Evolutionary conservation across 2,113 vertebrate genomes (phyloP), one percentile per base, ranked within the genome.

Genomic region (Pituophis catenifer): DNA sequence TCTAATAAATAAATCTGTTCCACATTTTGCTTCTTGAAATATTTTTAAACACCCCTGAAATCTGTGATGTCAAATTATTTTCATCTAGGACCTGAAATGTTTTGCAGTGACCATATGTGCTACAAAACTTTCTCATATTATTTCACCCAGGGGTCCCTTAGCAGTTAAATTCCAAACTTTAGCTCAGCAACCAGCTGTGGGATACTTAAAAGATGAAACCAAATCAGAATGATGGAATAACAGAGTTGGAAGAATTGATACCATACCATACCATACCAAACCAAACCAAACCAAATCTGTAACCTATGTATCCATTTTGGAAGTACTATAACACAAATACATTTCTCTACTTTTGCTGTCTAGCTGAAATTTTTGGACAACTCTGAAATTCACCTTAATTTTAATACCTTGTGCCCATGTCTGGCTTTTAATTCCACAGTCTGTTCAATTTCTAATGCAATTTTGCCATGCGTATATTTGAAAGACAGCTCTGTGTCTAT

Each of bases 121-220:
- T n/a, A 59, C n/a, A 6, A 57, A 11, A 89, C 6, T 33, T 89
- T 85, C 29, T 50, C 55, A 89, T 9, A 57, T 92, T 89, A 93
- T 81, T 85, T 89, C 9, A 44, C 44, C 44, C 65, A 58, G 85
- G 38, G 29, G 53, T 52, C 75, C 33, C 26, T 85, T 52, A 88
- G 65, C 26, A 85, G 38, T 89, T 89, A 81, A 89, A n/a, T 89
- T 89, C 57, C 88, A 93, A 57, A 52, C 15, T 88, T 58, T 86
- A 89, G 53, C 12, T 93, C 81, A 89, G 53, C 17, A 93, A 89
- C 38, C 92, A 89, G 23, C 3, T 70, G 6, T 89, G n/a, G 52
- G 15, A 52, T 89, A 29, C 50, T 81, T 23, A 75, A 92, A 65
- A 89, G 4, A 2, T 38, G 15, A 75, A 33, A 75, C n/a, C 15